Evolutionary conservation across 2,113 vertebrate genomes (phyloP).

Genomic region (Anguilla japonica): DNA sequence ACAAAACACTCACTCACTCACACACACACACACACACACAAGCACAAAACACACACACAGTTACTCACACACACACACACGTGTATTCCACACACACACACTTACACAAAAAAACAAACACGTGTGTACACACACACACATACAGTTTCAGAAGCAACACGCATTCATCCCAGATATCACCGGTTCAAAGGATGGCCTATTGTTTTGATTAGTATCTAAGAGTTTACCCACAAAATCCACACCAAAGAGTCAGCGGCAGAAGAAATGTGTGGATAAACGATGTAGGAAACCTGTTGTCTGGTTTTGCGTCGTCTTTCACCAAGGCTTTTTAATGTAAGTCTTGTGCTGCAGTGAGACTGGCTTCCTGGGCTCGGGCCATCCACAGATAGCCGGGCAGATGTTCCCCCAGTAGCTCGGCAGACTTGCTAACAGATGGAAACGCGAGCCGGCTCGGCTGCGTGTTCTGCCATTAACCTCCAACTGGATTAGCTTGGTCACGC

Average conservation of each 20-base stretch:
- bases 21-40: too few relatives aligned
- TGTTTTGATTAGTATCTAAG: slow-evolving; percentile 5
- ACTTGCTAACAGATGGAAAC: not conserved
- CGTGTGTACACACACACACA: not conserved
- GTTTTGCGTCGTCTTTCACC: not conserved
- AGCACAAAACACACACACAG: too few relatives aligned
- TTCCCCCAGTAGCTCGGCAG: not conserved
- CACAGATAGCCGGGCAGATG: not conserved
- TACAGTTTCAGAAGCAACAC: not conserved
- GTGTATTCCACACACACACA: not conserved
- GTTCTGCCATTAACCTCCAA: slow-evolving; percentile 13
- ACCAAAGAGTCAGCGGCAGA: not conserved
- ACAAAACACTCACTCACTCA: too few relatives aligned
- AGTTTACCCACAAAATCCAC: not conserved
- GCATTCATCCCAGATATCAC: slow-evolving; percentile 16
- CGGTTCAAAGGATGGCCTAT: slow-evolving; percentile 9
- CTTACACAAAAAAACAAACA: too few relatives aligned
- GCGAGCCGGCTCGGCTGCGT: slow-evolving; percentile 3
- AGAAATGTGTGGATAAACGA: not conserved
- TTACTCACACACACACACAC: not conserved
- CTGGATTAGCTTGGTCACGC: slow-evolving; percentile 23
- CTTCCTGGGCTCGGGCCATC: not conserved
- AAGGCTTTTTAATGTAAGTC: not conserved
- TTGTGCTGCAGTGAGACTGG: not conserved
- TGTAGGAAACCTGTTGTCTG: too few relatives aligned